phyloP scores from a whole-genome alignment of 2,113 vertebrate species.

The Nibea coibor region DNA sequence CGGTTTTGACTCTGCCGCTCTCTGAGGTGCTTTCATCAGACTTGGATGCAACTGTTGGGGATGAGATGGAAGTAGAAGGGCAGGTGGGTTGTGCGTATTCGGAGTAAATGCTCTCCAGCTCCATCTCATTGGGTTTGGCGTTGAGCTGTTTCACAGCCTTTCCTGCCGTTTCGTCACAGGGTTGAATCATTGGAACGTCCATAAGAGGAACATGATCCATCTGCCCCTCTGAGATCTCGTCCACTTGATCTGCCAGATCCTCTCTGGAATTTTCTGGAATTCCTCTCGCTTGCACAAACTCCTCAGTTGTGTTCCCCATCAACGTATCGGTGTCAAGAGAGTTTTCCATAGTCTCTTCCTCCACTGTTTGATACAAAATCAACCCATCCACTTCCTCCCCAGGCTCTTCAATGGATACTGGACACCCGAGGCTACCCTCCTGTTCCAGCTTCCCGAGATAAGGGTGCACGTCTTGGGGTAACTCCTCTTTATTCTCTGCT shows the following conservation, averaged over 20 bases:
- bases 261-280: constrained; percentile 7
- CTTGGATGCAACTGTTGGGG: constrained; percentile 28
- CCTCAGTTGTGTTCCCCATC: constrained; percentile 26
- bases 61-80: constrained; percentile 37
- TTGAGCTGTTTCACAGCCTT: constrained; percentile 38
- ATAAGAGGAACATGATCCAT: constrained; percentile 26
- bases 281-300: constrained; percentile 32
- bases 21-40: background rate
- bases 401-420: constrained; percentile 53
- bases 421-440: constrained; percentile 50
- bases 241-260: constrained; percentile 57
- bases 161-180: constrained; percentile 41
- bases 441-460: constrained; percentile 57
- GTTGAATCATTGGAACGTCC: constrained; percentile 20
- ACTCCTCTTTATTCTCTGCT: constrained; percentile 5
- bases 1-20: background rate
- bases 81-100: constrained; percentile 49
- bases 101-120: constrained; percentile 59
- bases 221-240: constrained; percentile 56
- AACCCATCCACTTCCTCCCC: constrained; percentile 61
- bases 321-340: constrained; percentile 41
- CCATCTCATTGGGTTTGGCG: constrained; percentile 43
- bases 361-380: constrained; percentile 64
- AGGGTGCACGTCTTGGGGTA: constrained; percentile 16
- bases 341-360: constrained; percentile 40